Evolutionary conservation across 2,113 vertebrate species (phyloP), one percentile per base, ranked within the genome.

Genomic region (Uropsilus gracilis): DNA sequence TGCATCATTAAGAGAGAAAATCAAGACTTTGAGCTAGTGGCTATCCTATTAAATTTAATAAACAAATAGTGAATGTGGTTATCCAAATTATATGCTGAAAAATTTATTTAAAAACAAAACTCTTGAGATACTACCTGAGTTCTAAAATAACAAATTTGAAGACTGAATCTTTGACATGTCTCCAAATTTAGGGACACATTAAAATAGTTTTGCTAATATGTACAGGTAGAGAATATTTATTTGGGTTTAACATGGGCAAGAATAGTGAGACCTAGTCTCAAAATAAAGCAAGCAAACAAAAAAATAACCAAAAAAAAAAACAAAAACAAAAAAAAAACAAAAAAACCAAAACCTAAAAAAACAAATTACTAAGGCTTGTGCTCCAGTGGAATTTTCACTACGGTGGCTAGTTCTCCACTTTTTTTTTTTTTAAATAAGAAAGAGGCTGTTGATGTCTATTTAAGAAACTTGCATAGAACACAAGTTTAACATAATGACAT

Each of bases 61-160:
- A 76, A 39, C 26, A 71, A 80, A 64, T 87, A 84, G 59, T 37
- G 69, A 73, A 22, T 13, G 12, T 50, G 66, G 18, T 69, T 72
- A 86, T 50, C 37, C 3, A 81, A 92, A 87, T 68, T 68, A 44
- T 14, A 85, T 24, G 18, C 30, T 68, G 42, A 83, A 89, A 72
- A 59, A 8, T 24, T 72, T 82, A 81, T 77, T 61, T 90, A 64
- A 71, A 63, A 69, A 44, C 90, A 44, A 84, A 95, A 68, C 37
- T 44, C 26, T 53, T 26, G 69, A 22, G 2, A 42, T 71, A 50
- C 37, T 75, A 42, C 22, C 37, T 80, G 89, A 90, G 22, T 80
- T 72, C 16, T 59, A 55, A 83, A 28, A 57, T 84, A 48, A 68
- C 12, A 16, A 84, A 32, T 80, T 78, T 93, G 53, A 86, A 88